These are phyloP conservation scores for Ctenopoma kingsleyae DNA, from an alignment of 2,797 vertebrate species.

Conservation along the genomic window DNA sequence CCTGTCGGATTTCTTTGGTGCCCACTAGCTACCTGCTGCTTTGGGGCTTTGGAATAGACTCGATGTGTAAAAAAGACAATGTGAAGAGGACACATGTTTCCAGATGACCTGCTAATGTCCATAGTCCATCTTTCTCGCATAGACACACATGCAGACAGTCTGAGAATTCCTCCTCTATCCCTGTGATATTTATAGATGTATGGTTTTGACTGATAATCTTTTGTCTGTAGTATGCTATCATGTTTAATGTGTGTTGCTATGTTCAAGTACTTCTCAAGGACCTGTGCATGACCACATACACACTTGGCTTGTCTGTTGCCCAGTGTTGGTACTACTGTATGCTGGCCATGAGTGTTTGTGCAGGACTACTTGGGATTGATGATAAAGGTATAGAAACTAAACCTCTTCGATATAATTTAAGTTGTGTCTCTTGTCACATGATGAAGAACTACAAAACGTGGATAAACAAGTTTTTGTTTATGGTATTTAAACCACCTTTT, in stretches of 20 bases:
- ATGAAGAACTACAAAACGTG: constrained; percentile 24
- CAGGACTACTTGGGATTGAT: constrained; percentile 11
- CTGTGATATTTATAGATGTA: constrained; percentile 72
- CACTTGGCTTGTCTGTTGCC: constrained; percentile 19
- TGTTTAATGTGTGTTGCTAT: constrained; percentile 52
- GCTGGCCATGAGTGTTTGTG: constrained; percentile 16
- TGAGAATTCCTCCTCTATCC: constrained; percentile 58
- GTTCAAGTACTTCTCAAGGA: constrained; percentile 58
- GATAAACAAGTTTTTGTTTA: constrained; percentile 53
- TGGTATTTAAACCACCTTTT: constrained; percentile 8
- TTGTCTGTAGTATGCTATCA: constrained; percentile 62
- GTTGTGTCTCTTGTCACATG: constrained; percentile 25
- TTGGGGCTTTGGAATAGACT: constrained; percentile 20
- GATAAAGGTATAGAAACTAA: constrained; percentile 19
- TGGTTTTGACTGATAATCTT: constrained; percentile 55
- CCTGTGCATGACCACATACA: background rate
- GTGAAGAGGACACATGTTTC: constrained; percentile 24
- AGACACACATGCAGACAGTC: constrained; percentile 23
- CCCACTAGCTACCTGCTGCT: constrained; percentile 41
- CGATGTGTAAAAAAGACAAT: constrained; percentile 18
- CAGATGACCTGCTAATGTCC: constrained; percentile 52
- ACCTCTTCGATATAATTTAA: constrained; percentile 22
- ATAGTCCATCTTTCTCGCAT: constrained; percentile 34
- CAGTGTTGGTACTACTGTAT: background rate
- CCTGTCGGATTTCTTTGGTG: constrained; percentile 48